Conservation (phyloP, 2,113 vertebrate genomes). For the Cyanistes caeruleus region DNA sequence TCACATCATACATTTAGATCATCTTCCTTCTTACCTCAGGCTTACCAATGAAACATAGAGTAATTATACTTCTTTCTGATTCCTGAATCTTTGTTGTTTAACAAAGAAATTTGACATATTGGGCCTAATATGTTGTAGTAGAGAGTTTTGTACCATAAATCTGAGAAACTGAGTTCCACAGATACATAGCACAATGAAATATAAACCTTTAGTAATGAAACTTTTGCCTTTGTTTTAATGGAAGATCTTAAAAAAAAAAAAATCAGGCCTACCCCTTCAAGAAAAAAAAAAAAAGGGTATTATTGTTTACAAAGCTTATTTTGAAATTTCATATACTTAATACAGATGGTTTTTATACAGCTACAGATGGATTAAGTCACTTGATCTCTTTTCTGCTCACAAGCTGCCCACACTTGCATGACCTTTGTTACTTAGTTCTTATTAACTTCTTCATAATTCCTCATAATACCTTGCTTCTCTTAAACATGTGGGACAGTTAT, state of each 20-base stretch:
- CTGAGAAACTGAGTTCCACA: not conserved
- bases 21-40: constrained; percentile 10
- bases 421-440: not conserved
- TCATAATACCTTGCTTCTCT: not conserved
- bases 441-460: not conserved
- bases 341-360: not conserved
- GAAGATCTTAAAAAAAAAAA: not conserved
- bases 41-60: not conserved
- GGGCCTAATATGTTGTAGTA: not conserved
- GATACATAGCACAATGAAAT: not conserved
- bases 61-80: not conserved
- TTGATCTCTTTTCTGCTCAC: not conserved
- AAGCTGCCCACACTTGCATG: not conserved
- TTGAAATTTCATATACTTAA: not conserved
- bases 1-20: not conserved
- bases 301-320: not conserved
- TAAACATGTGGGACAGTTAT: not conserved
- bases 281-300: not conserved
- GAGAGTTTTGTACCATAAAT: not conserved
- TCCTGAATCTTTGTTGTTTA: not conserved
- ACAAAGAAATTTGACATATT: not conserved
- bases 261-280: not conserved
- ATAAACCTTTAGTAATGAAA: not conserved
- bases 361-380: not conserved
- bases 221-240: not conserved